phyloP scores from a whole-genome alignment of 2,888 invertebrate species.

The Acleris literana region DNA sequence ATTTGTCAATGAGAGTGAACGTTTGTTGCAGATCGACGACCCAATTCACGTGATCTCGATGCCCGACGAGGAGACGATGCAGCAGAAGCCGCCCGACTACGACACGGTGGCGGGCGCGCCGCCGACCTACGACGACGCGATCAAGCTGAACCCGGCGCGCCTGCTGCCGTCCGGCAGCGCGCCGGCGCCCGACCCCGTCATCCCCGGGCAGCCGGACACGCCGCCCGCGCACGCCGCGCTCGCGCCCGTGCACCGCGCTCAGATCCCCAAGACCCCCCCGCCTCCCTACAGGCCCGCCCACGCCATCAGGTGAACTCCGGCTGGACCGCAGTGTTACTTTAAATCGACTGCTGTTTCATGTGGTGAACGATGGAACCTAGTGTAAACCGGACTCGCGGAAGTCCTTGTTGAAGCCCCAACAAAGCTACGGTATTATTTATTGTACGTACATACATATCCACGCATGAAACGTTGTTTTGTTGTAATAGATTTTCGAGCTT shows the following conservation, averaged over 20 bases:
- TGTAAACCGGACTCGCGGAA: conserved; percentile 35
- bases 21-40: conserved; percentile 84
- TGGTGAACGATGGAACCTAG: conserved; percentile 72
- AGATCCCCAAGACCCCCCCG: conserved; percentile 77
- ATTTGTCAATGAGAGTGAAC: conserved; percentile 17
- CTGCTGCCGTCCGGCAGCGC: conserved; percentile 72
- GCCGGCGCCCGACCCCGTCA: conserved; percentile 53
- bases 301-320: conserved; percentile 76
- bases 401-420: conserved; percentile 45
- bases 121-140: conserved; percentile 89
- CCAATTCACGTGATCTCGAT: conserved; percentile 87
- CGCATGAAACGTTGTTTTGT: conserved; percentile 67
- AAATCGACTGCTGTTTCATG: conserved; percentile 81
- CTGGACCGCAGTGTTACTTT: conserved; percentile 60
- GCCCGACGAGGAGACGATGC: conserved; percentile 82
- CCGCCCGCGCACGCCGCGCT: conserved; percentile 41
- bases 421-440: conserved; percentile 70
- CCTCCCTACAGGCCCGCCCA: conserved; percentile 79
- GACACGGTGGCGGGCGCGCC: conserved; percentile 87
- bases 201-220: conserved; percentile 65
- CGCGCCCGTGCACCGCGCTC: conserved; percentile 63
- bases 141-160: conserved; percentile 86
- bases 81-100: conserved; percentile 89
- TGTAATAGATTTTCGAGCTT: conserved; percentile 59
- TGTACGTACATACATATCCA: conserved; percentile 65